Base-by-base conservation (phyloP, 1,140 invertebrate species). In the Antheraea mylitta region DNA sequence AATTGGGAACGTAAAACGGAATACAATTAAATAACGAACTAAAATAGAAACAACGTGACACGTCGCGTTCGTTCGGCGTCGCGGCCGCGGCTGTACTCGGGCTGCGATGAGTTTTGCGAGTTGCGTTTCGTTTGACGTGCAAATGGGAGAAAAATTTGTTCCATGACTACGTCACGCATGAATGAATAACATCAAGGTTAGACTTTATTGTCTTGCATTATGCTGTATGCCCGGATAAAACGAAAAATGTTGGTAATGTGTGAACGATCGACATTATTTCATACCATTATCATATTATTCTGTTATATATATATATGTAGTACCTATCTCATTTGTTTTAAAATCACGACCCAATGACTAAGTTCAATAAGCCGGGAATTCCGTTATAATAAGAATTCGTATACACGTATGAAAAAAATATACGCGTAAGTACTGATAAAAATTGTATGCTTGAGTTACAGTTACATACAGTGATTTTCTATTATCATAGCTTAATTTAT, bases 71-170 rank as follows among this genome's bases (percentile, higher is more conserved):
- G 69, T 60, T 42, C 67, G 38, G 58, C 59, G 73, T 77, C 81
- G 79, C 84, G 79, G 69, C 80, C 78, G 80, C 78, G 79, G 81
- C 76, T 73, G 70, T 70, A 75, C 77, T 75, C 78, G 67, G 77
- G 65, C 76, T 69, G 77, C 72, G 70, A 45, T 74, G 72, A 88
- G 78, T 87, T 83, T 81, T 80, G 83, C 74, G 80, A 82, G 71
- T 72, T 73, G 79, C 81, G 79, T 87, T 89, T 86, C 74, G 79
- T 87, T 89, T 86, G 82, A 77, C 74, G 79, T 81, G 76, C 79
- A 85, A 90, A 90, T 84, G 85, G 78, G 69, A 85, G 80, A 87
- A 87, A 87, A 86, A 83, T 81, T 80, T 73, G 76, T 84, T 85
- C 82, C 76, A 83, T 78, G 79, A 72, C 82, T 73, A 86, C 86